Percentiles rank a stretch among this genome's conserved stretches.
Conservation (phyloP, 2,113 vertebrate species). For the Phainopepla nitens region DNA sequence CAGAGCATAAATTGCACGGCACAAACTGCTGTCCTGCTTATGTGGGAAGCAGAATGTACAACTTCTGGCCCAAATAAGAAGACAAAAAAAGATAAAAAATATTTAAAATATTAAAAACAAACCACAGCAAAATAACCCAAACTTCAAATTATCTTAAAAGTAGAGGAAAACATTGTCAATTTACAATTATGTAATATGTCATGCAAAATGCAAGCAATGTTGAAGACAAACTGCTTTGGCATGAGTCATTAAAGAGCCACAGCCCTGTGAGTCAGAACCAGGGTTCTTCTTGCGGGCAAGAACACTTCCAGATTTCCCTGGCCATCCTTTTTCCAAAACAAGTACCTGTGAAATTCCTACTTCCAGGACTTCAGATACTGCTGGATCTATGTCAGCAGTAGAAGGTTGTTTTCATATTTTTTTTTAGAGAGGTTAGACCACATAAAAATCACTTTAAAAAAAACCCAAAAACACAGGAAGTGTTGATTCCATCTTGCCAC, state of each 20-base stretch:
- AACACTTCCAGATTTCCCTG: neutral
- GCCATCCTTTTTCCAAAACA: neutral
- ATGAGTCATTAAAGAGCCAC: fast-evolving
- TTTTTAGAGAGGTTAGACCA: neutral
- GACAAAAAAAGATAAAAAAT: neutral
- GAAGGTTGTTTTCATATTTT: neutral
- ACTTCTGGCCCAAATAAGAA: neutral
- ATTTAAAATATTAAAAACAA: neutral
- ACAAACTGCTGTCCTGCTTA: neutral
- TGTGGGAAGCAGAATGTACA: neutral
- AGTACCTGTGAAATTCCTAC: neutral
- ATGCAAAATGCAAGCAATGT: neutral
- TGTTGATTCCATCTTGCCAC: neutral
- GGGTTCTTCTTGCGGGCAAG: neutral
- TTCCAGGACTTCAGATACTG: neutral
- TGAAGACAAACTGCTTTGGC: neutral
- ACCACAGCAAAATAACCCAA: neutral
- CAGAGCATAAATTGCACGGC: neutral
- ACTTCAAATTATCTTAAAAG: neutral
- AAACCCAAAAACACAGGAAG: neutral
- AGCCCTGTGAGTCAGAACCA: neutral
- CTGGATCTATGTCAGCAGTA: neutral
- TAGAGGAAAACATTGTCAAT: neutral
- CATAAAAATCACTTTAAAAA: neutral
- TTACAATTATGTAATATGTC: neutral